Base-by-base conservation (phyloP, 2,113 vertebrate genomes). In the Nycticryphes semicollaris region DNA sequence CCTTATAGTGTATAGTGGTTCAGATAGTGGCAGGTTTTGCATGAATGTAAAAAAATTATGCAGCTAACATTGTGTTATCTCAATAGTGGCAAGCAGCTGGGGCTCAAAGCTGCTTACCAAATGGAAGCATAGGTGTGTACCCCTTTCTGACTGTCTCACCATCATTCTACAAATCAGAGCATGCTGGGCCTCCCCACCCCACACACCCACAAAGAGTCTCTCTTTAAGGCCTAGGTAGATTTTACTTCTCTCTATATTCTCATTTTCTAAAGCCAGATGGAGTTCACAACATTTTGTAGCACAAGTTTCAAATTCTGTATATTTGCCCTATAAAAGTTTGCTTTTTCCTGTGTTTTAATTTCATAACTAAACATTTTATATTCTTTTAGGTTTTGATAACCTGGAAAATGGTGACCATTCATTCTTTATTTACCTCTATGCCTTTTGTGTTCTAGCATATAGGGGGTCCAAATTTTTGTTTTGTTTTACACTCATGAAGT, bases 81-180 rank as follows among this genome's bases (percentile, higher is more conserved):
- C 0, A 31, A 7, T 27, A 51, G n/a, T 0, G 1, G 11, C 1
- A 3, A 67, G 31, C 24, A 68, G 30, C 7, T 30, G 31, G 22
- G 37, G 28, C 13, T 22, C 13, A 35, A 43, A 72, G 21, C 11
- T 89, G 47, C 37, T 35, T 14, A 5, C 7, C 43, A 41, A 33
- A 15, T 48, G 21, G n/a, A 41, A 70, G n/a, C 6, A 15, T 5
- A 30, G 53, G 12, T 6, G 14, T 31, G 9, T 41, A 2, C 15
- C n/a, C 11, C 10, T 33, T 24, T 18, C 50, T 30, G 12, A 48
- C 47, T 4, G 0, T 13, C 8, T 45, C 7, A 11, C 35, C 17
- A 18, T 11, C 7, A 15, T 43, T 70, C 25, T 48, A 9, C 24
- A 63, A 54, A 59, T 15, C 12, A 80, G 3, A 79, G 12, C 15